Base-by-base conservation (phyloP, 2,113 vertebrate species). In the Pyxicephalus adspersus region DNA sequence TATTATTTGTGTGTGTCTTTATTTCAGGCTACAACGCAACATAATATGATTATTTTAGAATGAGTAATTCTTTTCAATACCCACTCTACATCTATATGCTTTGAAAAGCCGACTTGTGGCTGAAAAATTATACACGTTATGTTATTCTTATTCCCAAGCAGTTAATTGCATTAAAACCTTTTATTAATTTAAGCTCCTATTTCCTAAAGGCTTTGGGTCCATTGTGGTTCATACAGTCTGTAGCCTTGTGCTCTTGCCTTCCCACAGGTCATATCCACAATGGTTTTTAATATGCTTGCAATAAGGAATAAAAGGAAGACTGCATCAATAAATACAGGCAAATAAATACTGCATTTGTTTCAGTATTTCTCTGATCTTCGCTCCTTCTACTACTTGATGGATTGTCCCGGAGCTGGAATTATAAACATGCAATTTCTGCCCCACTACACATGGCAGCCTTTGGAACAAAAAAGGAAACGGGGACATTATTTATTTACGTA, bases 401-500 rank as follows among this genome's bases (percentile, higher is more conserved):
- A 82, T 82, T 74, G 34, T 52, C 60, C 52, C 54, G 20, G 29
- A 22, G 28, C 68, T 81, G 31, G 13, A 45, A 75, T 29, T 66
- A 82, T 82, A 74, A 75, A 75, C 80, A 75, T 29, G 13, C 80
- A 66, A 26, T 82, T 64, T 60, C 50, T 61, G 45, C 52, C 57
- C 61, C 72, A 26, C 70, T 60, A 58, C 71, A 82, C 80, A 75
- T 73, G 71, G 80, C 61, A 65, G 29, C 64, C 80, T 66, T 45
- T 74, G 52, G 58, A 81, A 54, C 52, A 23, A 80, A 45, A n/a
- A 64, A 34, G 50, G 71, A n/a, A 55, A n/a, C 26, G 17, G 28
- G 58, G 50, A 52, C 28, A 13, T 11, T 74, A 64, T 66, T 82
- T 82, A 75, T 75, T 82, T 82, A 65, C 55, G 34, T 82, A 82